phyloP scores from a whole-genome alignment of 2,888 invertebrate genomes.

The Drosophila vallismaia region DNA sequence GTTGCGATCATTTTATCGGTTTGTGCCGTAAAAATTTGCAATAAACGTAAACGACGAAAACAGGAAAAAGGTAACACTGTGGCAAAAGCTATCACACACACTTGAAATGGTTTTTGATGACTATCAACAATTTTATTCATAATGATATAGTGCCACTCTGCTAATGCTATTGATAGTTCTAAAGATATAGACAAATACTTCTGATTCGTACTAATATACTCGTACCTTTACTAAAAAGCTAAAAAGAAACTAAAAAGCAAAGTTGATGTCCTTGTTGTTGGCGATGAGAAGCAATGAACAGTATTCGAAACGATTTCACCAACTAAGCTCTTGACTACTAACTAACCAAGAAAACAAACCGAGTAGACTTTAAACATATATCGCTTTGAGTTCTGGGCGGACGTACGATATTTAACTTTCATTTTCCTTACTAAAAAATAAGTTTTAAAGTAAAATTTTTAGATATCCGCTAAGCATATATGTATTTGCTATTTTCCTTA shows the following conservation, averaged over 20 bases:
- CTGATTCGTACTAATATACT: conserved; percentile 21
- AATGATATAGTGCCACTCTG: conserved; percentile 29
- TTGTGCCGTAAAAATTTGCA: conserved; percentile 98
- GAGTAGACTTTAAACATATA: conserved; percentile 1
- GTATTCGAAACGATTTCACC: neutral
- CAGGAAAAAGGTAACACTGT: conserved; percentile 95
- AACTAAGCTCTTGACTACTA: neutral
- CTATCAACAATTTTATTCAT: conserved; percentile 23
- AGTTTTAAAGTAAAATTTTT: neutral
- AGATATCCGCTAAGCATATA: neutral
- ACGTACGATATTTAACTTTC: neutral
- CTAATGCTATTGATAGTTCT: conserved; percentile 34
- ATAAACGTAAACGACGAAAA: conserved; percentile 97
- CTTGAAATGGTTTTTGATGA: conserved; percentile 78
- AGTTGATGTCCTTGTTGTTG: conserved; percentile 55
- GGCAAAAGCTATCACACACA: conserved; percentile 75
- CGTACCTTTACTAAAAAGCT: conserved; percentile 6
- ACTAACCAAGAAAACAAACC: conserved; percentile 44
- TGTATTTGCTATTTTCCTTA: neutral
- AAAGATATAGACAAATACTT: conserved; percentile 21
- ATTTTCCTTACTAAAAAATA: neutral
- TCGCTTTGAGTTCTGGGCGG: neutral
- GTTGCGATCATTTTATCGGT: conserved; percentile 98
- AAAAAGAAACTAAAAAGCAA: conserved; percentile 26
- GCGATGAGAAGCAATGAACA: conserved; percentile 32